Evolutionary conservation across 2,113 vertebrate species (phyloP).

Genomic region (Machaerirhynchus nigripectus): DNA sequence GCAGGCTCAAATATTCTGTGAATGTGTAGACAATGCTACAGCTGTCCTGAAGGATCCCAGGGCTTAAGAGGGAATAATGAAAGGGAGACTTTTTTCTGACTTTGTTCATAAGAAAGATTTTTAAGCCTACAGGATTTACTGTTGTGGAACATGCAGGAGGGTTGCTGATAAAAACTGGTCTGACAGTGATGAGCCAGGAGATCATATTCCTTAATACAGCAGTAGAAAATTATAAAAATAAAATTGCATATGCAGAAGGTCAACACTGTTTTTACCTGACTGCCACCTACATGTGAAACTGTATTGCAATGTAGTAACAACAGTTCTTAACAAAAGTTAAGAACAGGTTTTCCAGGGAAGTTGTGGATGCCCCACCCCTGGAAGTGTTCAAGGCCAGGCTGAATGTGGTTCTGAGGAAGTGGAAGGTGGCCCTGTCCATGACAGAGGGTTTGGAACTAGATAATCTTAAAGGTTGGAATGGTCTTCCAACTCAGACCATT

Average conservation of each 20-base stretch:
- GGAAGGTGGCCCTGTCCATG: background rate
- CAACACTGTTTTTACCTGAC: background rate
- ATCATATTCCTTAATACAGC: background rate
- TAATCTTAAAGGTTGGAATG: background rate
- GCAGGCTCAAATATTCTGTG: background rate
- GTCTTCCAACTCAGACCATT: background rate
- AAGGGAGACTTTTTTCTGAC: background rate
- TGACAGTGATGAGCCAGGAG: background rate
- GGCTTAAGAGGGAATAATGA: background rate
- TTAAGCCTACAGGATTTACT: background rate
- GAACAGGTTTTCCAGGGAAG: background rate
- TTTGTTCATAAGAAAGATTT: background rate
- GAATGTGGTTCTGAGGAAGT: background rate
- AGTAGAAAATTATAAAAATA: background rate
- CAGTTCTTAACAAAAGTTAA: background rate
- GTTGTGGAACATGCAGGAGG: background rate
- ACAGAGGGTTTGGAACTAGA: background rate
- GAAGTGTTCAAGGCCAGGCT: background rate
- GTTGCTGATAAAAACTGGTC: background rate
- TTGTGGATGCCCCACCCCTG: background rate
- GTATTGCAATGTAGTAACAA: background rate
- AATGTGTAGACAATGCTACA: background rate
- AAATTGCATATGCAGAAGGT: background rate
- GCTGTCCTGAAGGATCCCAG: background rate
- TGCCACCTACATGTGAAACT: background rate